phyloP scores from a whole-genome alignment of 1,140 invertebrate species.

The Cyclina sinensis region DNA sequence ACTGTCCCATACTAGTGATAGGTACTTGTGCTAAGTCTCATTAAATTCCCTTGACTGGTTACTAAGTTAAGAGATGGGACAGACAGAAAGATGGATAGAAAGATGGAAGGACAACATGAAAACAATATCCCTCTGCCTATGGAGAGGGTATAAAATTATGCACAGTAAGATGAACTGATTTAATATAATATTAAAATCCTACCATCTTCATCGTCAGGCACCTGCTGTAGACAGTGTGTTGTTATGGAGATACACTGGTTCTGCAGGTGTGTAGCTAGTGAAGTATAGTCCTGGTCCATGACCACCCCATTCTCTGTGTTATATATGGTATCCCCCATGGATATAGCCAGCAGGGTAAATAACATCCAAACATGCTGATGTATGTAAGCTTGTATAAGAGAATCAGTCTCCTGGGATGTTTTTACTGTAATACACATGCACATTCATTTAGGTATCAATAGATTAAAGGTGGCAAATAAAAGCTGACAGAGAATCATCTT shows the following conservation, averaged over 20 bases:
- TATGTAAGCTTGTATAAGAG: slow-evolving; percentile 84
- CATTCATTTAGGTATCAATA: not conserved
- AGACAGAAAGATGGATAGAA: too few species aligned
- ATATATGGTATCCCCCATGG: slow-evolving; percentile 80
- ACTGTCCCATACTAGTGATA: too few species aligned
- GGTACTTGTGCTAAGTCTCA: too few species aligned
- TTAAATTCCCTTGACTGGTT: too few species aligned
- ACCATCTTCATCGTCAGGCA: slow-evolving; percentile 83
- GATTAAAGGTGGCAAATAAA: slow-evolving; percentile 1
- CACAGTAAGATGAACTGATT: too few species aligned
- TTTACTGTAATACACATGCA: slow-evolving; percentile 76
- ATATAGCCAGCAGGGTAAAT: slow-evolving; percentile 82
- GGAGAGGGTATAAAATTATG: too few species aligned
- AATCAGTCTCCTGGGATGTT: slow-evolving; percentile 80
- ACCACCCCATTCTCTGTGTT: slow-evolving; percentile 61
- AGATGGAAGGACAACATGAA: too few species aligned
- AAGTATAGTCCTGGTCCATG: slow-evolving; percentile 76
- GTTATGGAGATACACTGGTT: slow-evolving; percentile 80
- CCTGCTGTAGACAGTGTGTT: slow-evolving; percentile 82
- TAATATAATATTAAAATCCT: slow-evolving; percentile 79
- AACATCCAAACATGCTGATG: slow-evolving; percentile 86
- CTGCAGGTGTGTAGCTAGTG: slow-evolving; percentile 81
- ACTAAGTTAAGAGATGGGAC: too few species aligned
- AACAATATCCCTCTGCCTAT: too few species aligned
- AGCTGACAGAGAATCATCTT: too few species aligned